Conservation (phyloP, 1,140 invertebrate genomes). For the Paraescarpia echinospica region DNA sequence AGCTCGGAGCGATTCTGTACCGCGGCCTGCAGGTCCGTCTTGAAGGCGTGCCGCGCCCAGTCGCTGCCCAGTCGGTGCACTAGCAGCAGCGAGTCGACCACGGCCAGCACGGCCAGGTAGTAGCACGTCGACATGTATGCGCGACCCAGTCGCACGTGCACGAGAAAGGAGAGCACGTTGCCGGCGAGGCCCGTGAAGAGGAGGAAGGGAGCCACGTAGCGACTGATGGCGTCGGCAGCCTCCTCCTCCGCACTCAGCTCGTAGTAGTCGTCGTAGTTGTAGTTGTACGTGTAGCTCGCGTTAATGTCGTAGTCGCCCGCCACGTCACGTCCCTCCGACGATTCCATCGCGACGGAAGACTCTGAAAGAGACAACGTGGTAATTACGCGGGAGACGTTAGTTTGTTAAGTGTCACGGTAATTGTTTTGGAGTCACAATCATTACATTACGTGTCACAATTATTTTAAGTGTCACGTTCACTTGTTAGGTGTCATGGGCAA, state of each 20-base stretch:
- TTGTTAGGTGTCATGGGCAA: too few relatives aligned
- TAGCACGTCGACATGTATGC: not conserved
- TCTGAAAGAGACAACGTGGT: not conserved
- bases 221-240: conserved; percentile 7
- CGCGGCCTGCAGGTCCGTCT: not conserved
- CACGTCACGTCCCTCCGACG: not conserved
- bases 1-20: not conserved
- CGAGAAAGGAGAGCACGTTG: not conserved
- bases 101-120: conserved; percentile 7
- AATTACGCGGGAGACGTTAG: too few relatives aligned
- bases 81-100: conserved; percentile 1
- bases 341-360: not conserved
- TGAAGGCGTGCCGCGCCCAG: not conserved
- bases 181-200: not conserved
- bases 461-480: too few relatives aligned
- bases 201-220: conserved; percentile 6
- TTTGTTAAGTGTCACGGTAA: too few relatives aligned
- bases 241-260: not conserved
- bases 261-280: conserved; percentile 17
- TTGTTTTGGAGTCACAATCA: too few relatives aligned
- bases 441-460: too few relatives aligned
- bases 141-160: not conserved
- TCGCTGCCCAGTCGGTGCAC: not conserved
- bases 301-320: not conserved
- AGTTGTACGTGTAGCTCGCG: not conserved